Evolutionary conservation across 2,888 invertebrate genomes (phyloP).

Genomic region (Shargacucullia verbasci): DNA sequence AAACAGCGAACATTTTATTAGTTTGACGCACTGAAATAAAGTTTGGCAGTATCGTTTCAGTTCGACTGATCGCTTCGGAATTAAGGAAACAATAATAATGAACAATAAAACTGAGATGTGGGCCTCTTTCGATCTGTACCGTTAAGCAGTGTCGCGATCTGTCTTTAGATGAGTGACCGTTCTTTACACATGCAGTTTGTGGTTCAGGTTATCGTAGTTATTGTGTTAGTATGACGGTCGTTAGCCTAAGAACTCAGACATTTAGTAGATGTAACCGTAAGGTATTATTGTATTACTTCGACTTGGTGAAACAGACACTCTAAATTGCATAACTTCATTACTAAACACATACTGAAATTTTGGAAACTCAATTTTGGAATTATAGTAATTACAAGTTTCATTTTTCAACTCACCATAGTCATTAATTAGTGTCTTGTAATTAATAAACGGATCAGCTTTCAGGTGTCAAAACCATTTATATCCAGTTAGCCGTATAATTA

Average conservation of each 20-base stretch:
- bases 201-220: too few species aligned
- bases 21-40: conserved; percentile 1
- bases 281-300: too few species aligned
- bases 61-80: background rate
- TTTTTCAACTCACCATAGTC: conserved; percentile 3
- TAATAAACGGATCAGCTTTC: conserved; percentile 19
- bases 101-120: too few species aligned
- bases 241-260: too few species aligned
- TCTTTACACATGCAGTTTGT: too few species aligned
- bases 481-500: conserved; percentile 10
- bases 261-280: too few species aligned
- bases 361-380: too few species aligned
- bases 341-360: too few species aligned
- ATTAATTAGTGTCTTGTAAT: conserved; percentile 24
- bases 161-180: too few species aligned
- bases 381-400: background rate
- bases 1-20: background rate
- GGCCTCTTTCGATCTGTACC: too few species aligned
- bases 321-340: background rate
- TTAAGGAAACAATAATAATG: background rate
- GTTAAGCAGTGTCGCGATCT: too few species aligned
- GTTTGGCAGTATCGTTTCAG: conserved; percentile 3
- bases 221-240: too few species aligned
- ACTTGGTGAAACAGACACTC: background rate
- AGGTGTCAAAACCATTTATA: conserved; percentile 10